Percentiles rank a stretch among this genome's conserved stretches.
These are phyloP conservation scores for Dioctria rufipes DNA, from an alignment of 2,888 invertebrate genomes.

Conservation along the genomic window DNA sequence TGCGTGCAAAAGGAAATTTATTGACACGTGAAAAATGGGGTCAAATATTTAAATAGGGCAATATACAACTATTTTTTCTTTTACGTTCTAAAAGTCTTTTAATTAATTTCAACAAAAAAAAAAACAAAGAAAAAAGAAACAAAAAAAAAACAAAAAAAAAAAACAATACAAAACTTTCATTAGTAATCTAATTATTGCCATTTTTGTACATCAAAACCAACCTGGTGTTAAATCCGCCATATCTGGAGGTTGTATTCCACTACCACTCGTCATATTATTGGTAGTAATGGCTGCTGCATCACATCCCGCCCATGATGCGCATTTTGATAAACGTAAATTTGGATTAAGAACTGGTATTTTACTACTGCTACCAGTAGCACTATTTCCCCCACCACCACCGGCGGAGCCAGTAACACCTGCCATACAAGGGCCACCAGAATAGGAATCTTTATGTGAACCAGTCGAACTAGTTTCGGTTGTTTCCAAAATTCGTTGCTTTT, in stretches of 20 bases:
- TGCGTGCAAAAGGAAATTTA: constrained; percentile 26
- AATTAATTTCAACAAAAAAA: constrained; percentile 1
- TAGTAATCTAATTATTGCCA: not conserved
- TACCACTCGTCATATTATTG: constrained; percentile 18
- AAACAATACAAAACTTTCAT: constrained; percentile 6
- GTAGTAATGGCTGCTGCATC: constrained; percentile 64
- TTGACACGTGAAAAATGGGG: constrained; percentile 13
- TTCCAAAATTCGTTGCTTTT: constrained; percentile 8
- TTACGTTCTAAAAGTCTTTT: constrained; percentile 31
- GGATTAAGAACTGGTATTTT: constrained; percentile 78
- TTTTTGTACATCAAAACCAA: constrained; percentile 63
- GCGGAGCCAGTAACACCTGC: constrained; percentile 49
- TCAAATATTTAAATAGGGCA: not conserved
- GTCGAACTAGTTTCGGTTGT: constrained; percentile 49
- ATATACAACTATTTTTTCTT: constrained; percentile 30
- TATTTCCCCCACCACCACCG: not conserved
- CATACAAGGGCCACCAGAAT: constrained; percentile 53
- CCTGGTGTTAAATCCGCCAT: constrained; percentile 75
- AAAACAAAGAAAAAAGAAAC: constrained; percentile 16
- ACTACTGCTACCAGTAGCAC: constrained; percentile 68
- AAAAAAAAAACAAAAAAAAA: not conserved
- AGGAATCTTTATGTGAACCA: constrained; percentile 57
- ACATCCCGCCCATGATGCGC: constrained; percentile 80
- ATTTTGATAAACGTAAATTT: constrained; percentile 77
- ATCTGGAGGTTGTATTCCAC: constrained; percentile 64